Conservation (phyloP, 2,888 invertebrate species). For the Notodonta dromedarius region DNA sequence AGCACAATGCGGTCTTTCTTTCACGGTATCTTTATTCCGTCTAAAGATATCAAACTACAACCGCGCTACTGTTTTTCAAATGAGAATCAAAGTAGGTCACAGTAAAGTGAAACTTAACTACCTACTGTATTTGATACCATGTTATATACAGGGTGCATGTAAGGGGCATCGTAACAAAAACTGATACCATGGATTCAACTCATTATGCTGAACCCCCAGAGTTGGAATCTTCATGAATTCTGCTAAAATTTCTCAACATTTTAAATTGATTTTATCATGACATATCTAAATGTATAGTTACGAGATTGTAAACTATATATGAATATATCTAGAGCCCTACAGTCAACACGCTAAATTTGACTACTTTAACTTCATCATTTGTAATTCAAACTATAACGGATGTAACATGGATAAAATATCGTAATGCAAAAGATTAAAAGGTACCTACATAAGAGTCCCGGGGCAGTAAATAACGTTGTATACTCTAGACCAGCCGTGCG, state of each 20-base stretch:
- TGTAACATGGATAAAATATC: slow-evolving; percentile 2
- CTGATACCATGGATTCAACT: too few relatives aligned
- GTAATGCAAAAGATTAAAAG: slow-evolving; percentile 21
- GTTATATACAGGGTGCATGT: too few relatives aligned
- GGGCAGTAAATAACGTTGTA: slow-evolving; percentile 39
- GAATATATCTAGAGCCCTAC: too few relatives aligned
- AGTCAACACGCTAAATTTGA: too few relatives aligned
- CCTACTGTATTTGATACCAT: too few relatives aligned
- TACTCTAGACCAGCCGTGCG: slow-evolving; percentile 35
- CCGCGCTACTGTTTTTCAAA: neutral
- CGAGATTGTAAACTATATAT: too few relatives aligned
- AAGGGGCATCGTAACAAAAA: too few relatives aligned
- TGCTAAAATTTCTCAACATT: too few relatives aligned
- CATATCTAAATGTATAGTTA: too few relatives aligned
- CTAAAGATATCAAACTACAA: neutral
- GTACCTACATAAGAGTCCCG: slow-evolving; percentile 22
- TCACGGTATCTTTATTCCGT: neutral
- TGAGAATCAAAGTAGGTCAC: slow-evolving; percentile 1
- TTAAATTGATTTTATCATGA: too few relatives aligned
- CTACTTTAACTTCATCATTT: neutral
- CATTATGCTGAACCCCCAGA: too few relatives aligned
- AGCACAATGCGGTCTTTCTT: neutral
- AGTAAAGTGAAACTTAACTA: neutral
- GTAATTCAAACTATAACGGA: neutral
- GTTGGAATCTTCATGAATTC: too few relatives aligned